Evolutionary conservation across 2,888 invertebrate species (phyloP), one percentile per base, ranked within the genome.

Genomic region (Cephus nigrinus): DNA sequence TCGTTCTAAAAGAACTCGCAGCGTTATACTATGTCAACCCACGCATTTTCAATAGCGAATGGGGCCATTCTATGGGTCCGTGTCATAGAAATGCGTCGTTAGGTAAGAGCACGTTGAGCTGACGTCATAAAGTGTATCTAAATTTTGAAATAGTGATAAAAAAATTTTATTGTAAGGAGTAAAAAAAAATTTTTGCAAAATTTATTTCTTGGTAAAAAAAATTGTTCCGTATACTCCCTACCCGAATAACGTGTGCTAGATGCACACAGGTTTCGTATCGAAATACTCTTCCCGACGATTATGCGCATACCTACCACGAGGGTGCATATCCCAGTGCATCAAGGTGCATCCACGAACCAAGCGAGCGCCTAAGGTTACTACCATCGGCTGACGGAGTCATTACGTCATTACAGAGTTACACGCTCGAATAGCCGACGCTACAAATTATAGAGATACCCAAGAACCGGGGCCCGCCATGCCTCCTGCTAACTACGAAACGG

Each of bases 341-440:
- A 55, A 23, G 55, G 55, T 55, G 55, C 55, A 55, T 55, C 55
- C 55, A 55, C 55, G 55, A 55, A 55, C 55, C 55, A 3, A 71
- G 32, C 9, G 71, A 71, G 31, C 71, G 71, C 71, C 71, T 71
- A 71, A 71, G 71, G 71, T 71, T 71, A 71, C 71, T 33, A 71
- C 31, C 71, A 71, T 23, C 12, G 71, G 15, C 71, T 71, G 84
- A 85, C 84, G 82, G 85, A 85, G 86, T 88, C 89, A 90, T 90
- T 90, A 90, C 89, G 85, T 90, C 88, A 90, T 90, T 90, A 90
- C 87, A 80, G 84, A 86, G 89, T 90, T 90, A 89, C 89, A 90
- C 87, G 89, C 84, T 88, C 85, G 87, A 86, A 86, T 88, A 85
- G 88, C 82, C 85, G 88, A 88, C 85, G 86, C 87, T 87, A 89